A percentile compares a stretch with the other conserved stretches of the same genome.
These are phyloP conservation scores for Perithous albicinctus DNA, from an alignment of 2,888 invertebrate species.

Conservation along the genomic window DNA sequence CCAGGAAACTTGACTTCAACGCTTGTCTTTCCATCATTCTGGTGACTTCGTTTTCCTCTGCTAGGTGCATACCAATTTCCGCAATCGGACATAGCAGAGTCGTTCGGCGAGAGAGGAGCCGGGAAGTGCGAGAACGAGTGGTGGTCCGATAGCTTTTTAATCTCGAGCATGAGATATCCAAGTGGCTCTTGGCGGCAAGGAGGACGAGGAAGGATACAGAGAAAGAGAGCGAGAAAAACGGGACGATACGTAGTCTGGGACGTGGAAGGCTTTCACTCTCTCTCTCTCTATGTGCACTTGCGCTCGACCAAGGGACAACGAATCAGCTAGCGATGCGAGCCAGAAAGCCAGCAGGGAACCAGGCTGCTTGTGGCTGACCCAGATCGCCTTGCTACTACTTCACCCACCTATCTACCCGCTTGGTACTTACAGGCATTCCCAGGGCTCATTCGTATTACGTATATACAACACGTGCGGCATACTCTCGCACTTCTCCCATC, in stretches of 20 bases:
- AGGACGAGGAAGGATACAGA: slow-evolving; percentile 15
- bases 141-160: slow-evolving; percentile 62
- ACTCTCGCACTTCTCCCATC: not conserved
- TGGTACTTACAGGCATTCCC: slow-evolving; percentile 29
- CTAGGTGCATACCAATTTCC: not conserved
- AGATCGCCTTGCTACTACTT: slow-evolving; percentile 51
- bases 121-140: slow-evolving; percentile 54
- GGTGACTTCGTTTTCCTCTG: slow-evolving; percentile 6
- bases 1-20: not conserved
- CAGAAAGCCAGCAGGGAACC: slow-evolving; percentile 53
- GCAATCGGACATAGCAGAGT: slow-evolving; percentile 24
- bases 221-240: not conserved
- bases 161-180: slow-evolving; percentile 49
- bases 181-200: slow-evolving; percentile 22
- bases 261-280: too few relatives aligned
- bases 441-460: slow-evolving; percentile 38
- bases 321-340: slow-evolving; percentile 39
- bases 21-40: not conserved
- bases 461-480: not conserved
- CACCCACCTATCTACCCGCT: slow-evolving; percentile 1
- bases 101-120: not conserved
- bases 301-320: slow-evolving; percentile 27
- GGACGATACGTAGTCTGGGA: not conserved
- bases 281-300: slow-evolving; percentile 36
- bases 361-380: slow-evolving; percentile 58